Evolutionary conservation across 2,797 vertebrate species (phyloP).

Genomic region (Hydrocynus forskahlii): DNA sequence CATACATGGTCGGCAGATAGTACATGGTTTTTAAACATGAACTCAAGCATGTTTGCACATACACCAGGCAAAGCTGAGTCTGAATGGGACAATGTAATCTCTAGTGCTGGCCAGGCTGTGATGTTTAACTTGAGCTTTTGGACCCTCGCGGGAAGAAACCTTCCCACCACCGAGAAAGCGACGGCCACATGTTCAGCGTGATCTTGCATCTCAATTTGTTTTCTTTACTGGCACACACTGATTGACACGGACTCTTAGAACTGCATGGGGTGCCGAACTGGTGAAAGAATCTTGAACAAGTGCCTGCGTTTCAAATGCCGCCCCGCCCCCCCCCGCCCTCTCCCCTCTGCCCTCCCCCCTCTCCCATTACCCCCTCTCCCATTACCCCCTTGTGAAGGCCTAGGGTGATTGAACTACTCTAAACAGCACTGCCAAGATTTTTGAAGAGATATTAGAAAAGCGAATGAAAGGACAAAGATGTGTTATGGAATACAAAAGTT

Average conservation of each 20-base stretch:
- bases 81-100: conserved; percentile 54
- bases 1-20: not conserved
- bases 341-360: too few species aligned
- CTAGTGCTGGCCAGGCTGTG: conserved; percentile 61
- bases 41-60: conserved; percentile 47
- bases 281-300: conserved; percentile 48
- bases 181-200: conserved; percentile 51
- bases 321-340: too few species aligned
- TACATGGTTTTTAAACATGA: not conserved
- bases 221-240: conserved; percentile 47
- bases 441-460: conserved; percentile 82
- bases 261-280: conserved; percentile 36
- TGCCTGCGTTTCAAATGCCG: conserved; percentile 66
- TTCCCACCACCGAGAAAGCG: conserved; percentile 16
- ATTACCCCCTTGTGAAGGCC: conserved; percentile 70
- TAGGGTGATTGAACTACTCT: conserved; percentile 71
- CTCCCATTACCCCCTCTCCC: conserved; percentile 65
- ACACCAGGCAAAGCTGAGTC: not conserved
- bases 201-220: conserved; percentile 57
- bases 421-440: conserved; percentile 75
- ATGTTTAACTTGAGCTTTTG: conserved; percentile 58
- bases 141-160: conserved; percentile 20
- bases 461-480: conserved; percentile 81
- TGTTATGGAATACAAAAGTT: conserved; percentile 82
- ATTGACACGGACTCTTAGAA: conserved; percentile 40